Evolutionary conservation across 2,888 invertebrate genomes (phyloP).

Genomic region (Limnephilus rhombicus): DNA sequence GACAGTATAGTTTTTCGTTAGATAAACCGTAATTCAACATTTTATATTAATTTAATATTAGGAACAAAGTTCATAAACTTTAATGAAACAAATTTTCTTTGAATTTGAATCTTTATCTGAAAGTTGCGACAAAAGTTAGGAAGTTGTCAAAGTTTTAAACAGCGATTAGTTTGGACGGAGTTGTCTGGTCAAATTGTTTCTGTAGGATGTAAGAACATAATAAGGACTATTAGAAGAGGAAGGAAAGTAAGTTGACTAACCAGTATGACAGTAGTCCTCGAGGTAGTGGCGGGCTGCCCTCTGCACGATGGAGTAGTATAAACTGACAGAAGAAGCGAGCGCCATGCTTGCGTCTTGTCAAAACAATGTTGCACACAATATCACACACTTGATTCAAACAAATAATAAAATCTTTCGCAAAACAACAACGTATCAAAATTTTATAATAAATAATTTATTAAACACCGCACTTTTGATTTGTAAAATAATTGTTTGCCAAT

Average conservation of each 20-base stretch:
- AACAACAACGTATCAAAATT: constrained; percentile 48
- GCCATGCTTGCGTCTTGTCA: constrained; percentile 72
- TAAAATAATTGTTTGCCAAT: constrained; percentile 35
- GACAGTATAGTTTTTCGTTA: not conserved
- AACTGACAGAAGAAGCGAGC: constrained; percentile 82
- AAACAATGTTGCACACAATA: constrained; percentile 55
- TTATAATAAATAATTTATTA: constrained; percentile 34
- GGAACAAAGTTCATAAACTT: not conserved
- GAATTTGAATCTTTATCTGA: not conserved
- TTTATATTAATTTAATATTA: not conserved
- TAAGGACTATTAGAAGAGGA: not conserved
- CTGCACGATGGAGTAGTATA: constrained; percentile 84
- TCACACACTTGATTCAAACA: constrained; percentile 56
- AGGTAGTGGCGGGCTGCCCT: constrained; percentile 82
- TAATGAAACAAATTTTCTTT: not conserved
- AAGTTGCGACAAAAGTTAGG: not conserved
- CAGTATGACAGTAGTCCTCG: constrained; percentile 83
- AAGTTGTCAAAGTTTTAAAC: not conserved
- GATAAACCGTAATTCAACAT: not conserved
- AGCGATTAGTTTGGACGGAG: not conserved
- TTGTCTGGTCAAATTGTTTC: not conserved
- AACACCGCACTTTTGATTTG: constrained; percentile 55
- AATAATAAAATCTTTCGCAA: constrained; percentile 52
- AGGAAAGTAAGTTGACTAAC: constrained; percentile 71
- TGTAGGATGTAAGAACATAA: not conserved